Percentiles rank a stretch among this genome's conserved stretches.
These are phyloP conservation scores for Bombycilla garrulus DNA, from an alignment of 2,113 vertebrate species.

Conservation along the genomic window DNA sequence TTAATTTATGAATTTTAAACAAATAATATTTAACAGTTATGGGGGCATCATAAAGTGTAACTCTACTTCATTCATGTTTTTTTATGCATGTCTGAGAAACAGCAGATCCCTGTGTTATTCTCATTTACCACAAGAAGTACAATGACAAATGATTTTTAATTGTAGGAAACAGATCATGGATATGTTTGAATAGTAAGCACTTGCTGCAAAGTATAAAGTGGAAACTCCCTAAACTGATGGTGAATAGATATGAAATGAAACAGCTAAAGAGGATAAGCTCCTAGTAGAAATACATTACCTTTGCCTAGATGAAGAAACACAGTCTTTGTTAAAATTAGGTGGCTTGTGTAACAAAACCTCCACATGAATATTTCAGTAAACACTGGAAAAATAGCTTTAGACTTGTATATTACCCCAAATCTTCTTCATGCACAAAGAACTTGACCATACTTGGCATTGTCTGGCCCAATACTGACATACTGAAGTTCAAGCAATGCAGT, in stretches of 20 bases:
- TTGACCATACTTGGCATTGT: not conserved
- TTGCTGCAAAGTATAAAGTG: not conserved
- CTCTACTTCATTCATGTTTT: not conserved
- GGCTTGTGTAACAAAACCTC: not conserved
- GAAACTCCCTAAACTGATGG: not conserved
- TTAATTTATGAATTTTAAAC: not conserved
- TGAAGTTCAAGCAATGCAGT: not conserved
- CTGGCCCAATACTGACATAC: not conserved
- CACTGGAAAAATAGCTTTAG: not conserved
- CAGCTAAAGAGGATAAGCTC: not conserved
- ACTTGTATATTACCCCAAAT: not conserved
- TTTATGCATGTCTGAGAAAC: not conserved
- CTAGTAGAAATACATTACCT: not conserved
- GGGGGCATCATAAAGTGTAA: not conserved
- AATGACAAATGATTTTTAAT: not conserved
- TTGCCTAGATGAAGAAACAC: not conserved
- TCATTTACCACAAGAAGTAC: not conserved
- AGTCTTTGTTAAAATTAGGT: not conserved
- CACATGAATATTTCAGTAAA: not conserved
- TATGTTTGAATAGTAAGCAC: not conserved
- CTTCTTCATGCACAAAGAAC: not conserved
- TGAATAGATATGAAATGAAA: not conserved
- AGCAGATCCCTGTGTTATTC: not conserved
- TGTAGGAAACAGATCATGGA: not conserved
- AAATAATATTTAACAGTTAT: not conserved